phyloP scores from a whole-genome alignment of 1,140 invertebrate species.

The Scaptomyza graminum region DNA sequence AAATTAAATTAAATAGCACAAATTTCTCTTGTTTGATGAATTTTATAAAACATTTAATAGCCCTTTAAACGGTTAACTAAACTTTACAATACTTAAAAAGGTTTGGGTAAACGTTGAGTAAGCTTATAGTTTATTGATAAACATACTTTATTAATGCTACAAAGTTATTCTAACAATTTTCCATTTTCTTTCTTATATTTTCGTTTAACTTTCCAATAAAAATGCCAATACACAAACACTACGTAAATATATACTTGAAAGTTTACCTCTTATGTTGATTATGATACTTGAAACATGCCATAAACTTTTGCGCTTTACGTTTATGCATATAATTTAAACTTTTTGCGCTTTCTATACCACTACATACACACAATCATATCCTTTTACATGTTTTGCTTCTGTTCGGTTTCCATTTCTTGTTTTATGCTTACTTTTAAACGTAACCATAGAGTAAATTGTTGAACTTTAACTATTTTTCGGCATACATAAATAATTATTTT shows the following conservation, averaged over 20 bases:
- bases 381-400: neutral
- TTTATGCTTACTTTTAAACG: neutral
- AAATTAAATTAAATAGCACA: too few species aligned
- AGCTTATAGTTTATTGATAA: neutral
- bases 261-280: neutral
- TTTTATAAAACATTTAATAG: too few species aligned
- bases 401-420: neutral
- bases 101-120: neutral
- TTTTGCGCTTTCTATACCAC: neutral
- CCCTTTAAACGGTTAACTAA: too few species aligned
- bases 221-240: neutral
- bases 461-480: conserved; percentile 19
- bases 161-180: neutral
- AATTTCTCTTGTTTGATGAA: too few species aligned
- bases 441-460: conserved; percentile 6
- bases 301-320: neutral
- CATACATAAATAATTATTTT: conserved; percentile 17
- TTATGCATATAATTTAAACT: neutral
- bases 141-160: neutral
- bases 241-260: too few species aligned
- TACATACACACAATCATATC: neutral
- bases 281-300: neutral
- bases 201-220: too few species aligned
- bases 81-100: neutral
- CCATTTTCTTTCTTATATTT: too few species aligned